Evolutionary conservation across 1,140 invertebrate species (phyloP), one percentile per base, ranked within the genome.

Genomic region (Octopus bimaculoides): DNA sequence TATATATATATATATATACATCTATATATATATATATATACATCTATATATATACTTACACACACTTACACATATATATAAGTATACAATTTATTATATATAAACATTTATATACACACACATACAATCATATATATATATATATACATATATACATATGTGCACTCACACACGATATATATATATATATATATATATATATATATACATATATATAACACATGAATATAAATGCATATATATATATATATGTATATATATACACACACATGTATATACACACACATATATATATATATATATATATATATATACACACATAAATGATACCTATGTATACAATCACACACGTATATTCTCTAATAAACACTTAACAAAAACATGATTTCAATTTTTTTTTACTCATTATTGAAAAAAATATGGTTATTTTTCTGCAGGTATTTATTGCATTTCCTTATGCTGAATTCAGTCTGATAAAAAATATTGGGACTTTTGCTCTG

Each of bases 1-100:
- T 69, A 69, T 69, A 69, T 69, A 69, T 69, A 69, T 69, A 69
- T 69, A 12, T 69, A 69, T 69, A 69, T 69, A 12, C 66, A 6
- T 69, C 14, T 69, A 69, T 69, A 69, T 69, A 69, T 69, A 12
- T 69, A 69, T 69, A 6, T 69, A 12, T 12, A 69, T 69, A 69
- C 5, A 69, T 6, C 4, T 69, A 69, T 69, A 14, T 69, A 12
- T 69, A 69, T 69, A 14, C 14, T n/a, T 69, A 69, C 26, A 69
- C 5, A 69, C 26, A 6, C 26, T 10, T 6, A 14, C 26, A 69
- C 26, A 69, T 69, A 14, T 69, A 69, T 69, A 69, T 69, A 14
- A 6, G 6, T 69, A 69, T 69, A 69, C 26, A 41, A 41, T 41
- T 41, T 41, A 41, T 41, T 41, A 69, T 69, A 69, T 69, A 14